Evolutionary conservation across 1,140 invertebrate species (phyloP), one percentile per base, ranked within the genome.

Genomic region (Drosophila obscura): DNA sequence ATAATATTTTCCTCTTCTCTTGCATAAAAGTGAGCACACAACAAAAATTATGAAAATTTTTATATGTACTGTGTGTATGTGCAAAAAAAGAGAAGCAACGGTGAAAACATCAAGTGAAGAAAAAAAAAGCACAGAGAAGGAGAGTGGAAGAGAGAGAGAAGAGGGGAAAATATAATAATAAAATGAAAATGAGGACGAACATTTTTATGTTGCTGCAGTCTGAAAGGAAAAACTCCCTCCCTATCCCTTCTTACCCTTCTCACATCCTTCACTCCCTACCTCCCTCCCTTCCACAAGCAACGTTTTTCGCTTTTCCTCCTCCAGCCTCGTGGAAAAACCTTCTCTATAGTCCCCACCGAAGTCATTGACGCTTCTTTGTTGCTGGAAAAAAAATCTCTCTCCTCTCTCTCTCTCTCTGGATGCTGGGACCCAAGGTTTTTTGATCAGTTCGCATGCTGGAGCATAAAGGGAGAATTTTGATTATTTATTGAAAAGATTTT

Each of bases 141-240:
- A 41, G 16, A 5, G 8, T 5, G 28, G n/a, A 15, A 19, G 19
- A 1, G 24, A 13, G 4, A 13, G 19, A 26, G 19, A 8, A 52
- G 46, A 5, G 16, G n/a, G 4, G 16, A 46, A 45, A 59, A 56
- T 41, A 77, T 60, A 73, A 69, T 73, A 79, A 79, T 79, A 79
- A 79, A 73, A 79, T 58, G 74, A 57, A 77, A 77, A 78, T 62
- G 68, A 73, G 75, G 52, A 78, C 48, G 53, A 77, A 78, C 57
- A 78, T 78, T 78, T 69, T 78, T 72, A 78, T 77, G 65, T 49
- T 50, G 49, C 51, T 55, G 66, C 59, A 52, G 48, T 44, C 55
- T 41, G 35, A 72, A 52, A 28, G 24, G 51, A 66, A 69, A 72
- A 73, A 73, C 71, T 53, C 53, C 41, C 69, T 41, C 39, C 69